phyloP scores from a whole-genome alignment of 2,888 invertebrate species.

The Athrips mouffetella region DNA sequence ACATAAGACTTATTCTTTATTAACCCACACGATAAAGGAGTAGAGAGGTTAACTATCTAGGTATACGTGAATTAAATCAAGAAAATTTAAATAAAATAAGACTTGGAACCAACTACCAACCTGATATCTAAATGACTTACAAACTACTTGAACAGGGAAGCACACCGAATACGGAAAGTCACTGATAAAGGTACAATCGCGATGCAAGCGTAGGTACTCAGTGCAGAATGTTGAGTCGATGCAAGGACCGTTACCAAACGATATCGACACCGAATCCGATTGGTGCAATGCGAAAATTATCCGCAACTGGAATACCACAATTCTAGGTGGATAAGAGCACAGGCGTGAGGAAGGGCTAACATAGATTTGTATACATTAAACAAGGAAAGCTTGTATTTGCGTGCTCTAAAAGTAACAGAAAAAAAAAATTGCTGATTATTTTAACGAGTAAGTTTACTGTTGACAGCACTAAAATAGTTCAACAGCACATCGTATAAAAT shows the following conservation, averaged over 20 bases:
- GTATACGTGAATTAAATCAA: too few species aligned
- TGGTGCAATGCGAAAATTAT: slow-evolving; percentile 73
- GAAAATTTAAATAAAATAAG: too few species aligned
- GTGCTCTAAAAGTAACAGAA: too few species aligned
- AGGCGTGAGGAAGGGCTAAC: neutral
- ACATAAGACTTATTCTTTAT: too few species aligned
- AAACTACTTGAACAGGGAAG: neutral
- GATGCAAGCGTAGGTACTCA: slow-evolving; percentile 47
- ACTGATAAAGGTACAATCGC: slow-evolving; percentile 48
- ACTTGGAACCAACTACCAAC: neutral
- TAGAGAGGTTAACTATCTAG: too few species aligned
- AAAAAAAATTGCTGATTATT: too few species aligned
- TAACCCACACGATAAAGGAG: too few species aligned
- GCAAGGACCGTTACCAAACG: slow-evolving; percentile 64
- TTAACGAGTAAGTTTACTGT: too few species aligned
- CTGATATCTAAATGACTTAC: neutral
- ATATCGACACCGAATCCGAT: slow-evolving; percentile 68
- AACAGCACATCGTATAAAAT: too few species aligned
- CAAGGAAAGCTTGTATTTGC: too few species aligned
- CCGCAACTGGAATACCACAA: slow-evolving; percentile 38
- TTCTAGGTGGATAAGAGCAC: slow-evolving; percentile 8
- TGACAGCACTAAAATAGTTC: too few species aligned
- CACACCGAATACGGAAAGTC: slow-evolving; percentile 30
- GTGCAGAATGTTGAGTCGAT: slow-evolving; percentile 64
- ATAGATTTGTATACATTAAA: neutral